Evolutionary conservation across 2,888 invertebrate genomes (phyloP).

Genomic region (Altica lythri): DNA sequence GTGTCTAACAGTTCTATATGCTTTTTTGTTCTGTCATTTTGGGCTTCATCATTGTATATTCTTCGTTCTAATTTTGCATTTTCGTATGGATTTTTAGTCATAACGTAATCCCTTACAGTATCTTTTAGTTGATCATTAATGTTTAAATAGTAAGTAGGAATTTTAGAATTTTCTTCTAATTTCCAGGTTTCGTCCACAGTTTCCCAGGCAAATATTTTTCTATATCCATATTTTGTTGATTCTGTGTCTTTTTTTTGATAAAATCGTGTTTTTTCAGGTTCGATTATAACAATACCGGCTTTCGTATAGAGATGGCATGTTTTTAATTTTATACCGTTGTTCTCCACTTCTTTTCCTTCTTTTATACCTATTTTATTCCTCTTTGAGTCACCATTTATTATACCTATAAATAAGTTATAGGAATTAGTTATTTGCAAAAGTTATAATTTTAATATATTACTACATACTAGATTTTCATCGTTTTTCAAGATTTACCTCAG

Average conservation of each 20-base stretch:
- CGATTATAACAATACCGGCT: constrained; percentile 24
- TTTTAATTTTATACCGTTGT: constrained; percentile 22
- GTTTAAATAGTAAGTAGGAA: constrained; percentile 9
- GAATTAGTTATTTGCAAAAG: too few species aligned
- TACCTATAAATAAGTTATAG: too few species aligned
- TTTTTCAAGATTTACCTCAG: too few species aligned
- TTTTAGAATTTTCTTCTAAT: constrained; percentile 5
- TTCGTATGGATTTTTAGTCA: constrained; percentile 21
- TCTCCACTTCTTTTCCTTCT: constrained; percentile 21
- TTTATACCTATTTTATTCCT: constrained; percentile 23
- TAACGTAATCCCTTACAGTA: constrained; percentile 19
- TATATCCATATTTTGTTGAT: constrained; percentile 29
- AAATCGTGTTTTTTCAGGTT: constrained; percentile 17
- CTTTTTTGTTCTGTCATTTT: constrained; percentile 21
- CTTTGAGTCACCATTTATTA: constrained; percentile 31
- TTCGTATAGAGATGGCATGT: constrained; percentile 29
- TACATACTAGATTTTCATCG: too few species aligned
- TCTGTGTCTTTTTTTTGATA: constrained; percentile 27
- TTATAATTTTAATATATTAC: too few species aligned
- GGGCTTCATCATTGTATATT: constrained; percentile 15
- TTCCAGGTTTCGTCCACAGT: constrained; percentile 27
- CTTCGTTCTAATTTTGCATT: constrained; percentile 24
- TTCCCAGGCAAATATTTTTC: constrained; percentile 33
- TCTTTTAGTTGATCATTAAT: constrained; percentile 19
- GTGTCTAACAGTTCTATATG: constrained; percentile 19